A percentile compares a stretch with the other conserved stretches of the same genome.
Evolutionary conservation across 92 coral and sea anemone genomes (phyloP).

Genomic region (Metridium senile): DNA sequence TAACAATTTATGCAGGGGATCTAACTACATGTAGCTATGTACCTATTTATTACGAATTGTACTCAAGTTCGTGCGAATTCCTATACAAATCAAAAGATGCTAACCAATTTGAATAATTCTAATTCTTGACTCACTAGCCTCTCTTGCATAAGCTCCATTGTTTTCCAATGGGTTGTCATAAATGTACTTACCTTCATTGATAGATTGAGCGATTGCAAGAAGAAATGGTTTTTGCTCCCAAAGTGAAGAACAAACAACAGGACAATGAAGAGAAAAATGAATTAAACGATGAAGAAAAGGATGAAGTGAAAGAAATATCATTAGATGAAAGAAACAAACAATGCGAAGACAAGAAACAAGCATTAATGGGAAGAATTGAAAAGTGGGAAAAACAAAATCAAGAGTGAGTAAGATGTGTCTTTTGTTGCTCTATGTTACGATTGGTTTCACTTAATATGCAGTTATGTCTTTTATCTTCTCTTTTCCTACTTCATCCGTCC

Average conservation of each 20-base stretch:
- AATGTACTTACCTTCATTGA: no score
- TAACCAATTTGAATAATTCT: no score
- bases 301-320: slow-evolving; percentile 27
- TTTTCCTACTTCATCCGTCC: neutral
- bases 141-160: no score
- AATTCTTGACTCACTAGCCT: no score
- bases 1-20: no score
- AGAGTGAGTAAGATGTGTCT: slow-evolving; percentile 53
- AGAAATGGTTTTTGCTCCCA: slow-evolving; percentile 23
- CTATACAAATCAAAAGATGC: no score
- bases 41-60: no score
- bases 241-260: slow-evolving; percentile 2
- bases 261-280: slow-evolving; percentile 30
- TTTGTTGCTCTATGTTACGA: neutral
- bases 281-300: slow-evolving; percentile 26
- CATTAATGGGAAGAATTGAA: slow-evolving; percentile 51
- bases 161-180: no score
- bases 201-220: slow-evolving; percentile 89
- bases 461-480: neutral
- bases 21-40: no score
- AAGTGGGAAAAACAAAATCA: slow-evolving; percentile 68
- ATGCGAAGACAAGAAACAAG: slow-evolving; percentile 54
- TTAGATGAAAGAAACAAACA: slow-evolving; percentile 8
- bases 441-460: neutral
- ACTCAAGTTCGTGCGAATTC: no score